Percentiles rank a stretch among this genome's conserved stretches.
These are phyloP conservation scores for Meteorus sp. DNA, from an alignment of 1,140 invertebrate genomes.

Conservation along the genomic window DNA sequence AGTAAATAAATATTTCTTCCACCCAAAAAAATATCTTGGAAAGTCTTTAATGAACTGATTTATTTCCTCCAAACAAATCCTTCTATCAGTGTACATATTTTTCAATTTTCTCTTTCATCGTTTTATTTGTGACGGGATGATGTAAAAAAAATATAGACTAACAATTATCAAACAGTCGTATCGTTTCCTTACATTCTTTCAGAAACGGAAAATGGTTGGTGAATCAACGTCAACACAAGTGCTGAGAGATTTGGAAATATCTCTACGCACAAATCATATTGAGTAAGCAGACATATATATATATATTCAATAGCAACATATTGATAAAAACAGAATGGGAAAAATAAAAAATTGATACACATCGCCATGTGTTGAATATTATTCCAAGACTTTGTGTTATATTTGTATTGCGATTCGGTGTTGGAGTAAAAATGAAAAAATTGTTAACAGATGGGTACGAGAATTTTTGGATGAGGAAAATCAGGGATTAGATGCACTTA, in stretches of 20 bases:
- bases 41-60: too few relatives aligned
- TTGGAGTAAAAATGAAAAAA: constrained; percentile 11
- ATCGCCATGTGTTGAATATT: neutral
- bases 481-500: constrained; percentile 92
- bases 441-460: constrained; percentile 87
- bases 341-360: neutral
- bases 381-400: neutral
- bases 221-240: constrained; percentile 98
- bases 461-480: constrained; percentile 97
- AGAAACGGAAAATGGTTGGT: constrained; percentile 96
- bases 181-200: constrained; percentile 65
- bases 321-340: neutral
- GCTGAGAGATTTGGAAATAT: constrained; percentile 96
- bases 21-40: too few relatives aligned
- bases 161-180: constrained; percentile 53
- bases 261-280: constrained; percentile 97
- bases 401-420: neutral
- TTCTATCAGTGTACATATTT: neutral
- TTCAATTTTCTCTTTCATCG: neutral
- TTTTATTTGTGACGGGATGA: constrained; percentile 14
- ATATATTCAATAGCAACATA: neutral
- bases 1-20: too few relatives aligned
- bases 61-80: too few relatives aligned
- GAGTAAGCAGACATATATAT: constrained; percentile 73
- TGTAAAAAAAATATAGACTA: constrained; percentile 31